A percentile compares a stretch with the other conserved stretches of the same genome.
phyloP scores from a whole-genome alignment of 2,113 vertebrate species.

The Polyodon spathula region DNA sequence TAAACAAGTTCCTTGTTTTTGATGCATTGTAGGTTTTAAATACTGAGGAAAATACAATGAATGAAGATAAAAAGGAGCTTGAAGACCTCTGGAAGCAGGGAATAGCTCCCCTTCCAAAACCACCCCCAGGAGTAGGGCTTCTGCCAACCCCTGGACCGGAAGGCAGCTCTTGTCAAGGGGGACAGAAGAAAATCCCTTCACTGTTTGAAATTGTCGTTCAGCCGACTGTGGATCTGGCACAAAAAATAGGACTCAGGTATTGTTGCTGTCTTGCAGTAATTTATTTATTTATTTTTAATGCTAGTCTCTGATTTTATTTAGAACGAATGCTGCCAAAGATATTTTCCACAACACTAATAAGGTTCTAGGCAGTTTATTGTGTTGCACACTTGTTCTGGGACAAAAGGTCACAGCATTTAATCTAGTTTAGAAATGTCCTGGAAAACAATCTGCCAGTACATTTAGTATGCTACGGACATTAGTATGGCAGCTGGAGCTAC shows the following conservation, averaged over 20 bases:
- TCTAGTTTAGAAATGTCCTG: too few species aligned
- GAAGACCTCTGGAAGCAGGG: constrained; percentile 86
- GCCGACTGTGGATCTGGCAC: constrained; percentile 86
- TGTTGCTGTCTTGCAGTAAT: neutral
- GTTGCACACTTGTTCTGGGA: too few species aligned
- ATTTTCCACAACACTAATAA: too few species aligned
- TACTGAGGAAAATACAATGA: constrained; percentile 77
- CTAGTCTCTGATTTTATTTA: too few species aligned
- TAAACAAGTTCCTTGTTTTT: neutral
- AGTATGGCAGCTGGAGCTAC: too few species aligned
- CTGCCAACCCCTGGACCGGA: constrained; percentile 86
- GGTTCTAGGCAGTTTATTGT: too few species aligned
- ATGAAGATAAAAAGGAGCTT: constrained; percentile 82
- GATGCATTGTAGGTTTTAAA: constrained; percentile 70
- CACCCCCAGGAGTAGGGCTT: constrained; percentile 88
- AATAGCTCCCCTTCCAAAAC: constrained; percentile 87
- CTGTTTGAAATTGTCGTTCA: constrained; percentile 95
- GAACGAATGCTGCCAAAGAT: too few species aligned
- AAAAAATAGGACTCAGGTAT: constrained; percentile 87
- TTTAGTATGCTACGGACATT: too few species aligned
- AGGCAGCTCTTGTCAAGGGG: constrained; percentile 43
- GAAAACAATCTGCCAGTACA: too few species aligned
- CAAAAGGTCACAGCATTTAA: too few species aligned
- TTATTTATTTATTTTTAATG: too few species aligned
- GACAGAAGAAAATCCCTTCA: constrained; percentile 84